Evolutionary conservation across 2,888 invertebrate species (phyloP).

Genomic region (Zaprionus lineosus): DNA sequence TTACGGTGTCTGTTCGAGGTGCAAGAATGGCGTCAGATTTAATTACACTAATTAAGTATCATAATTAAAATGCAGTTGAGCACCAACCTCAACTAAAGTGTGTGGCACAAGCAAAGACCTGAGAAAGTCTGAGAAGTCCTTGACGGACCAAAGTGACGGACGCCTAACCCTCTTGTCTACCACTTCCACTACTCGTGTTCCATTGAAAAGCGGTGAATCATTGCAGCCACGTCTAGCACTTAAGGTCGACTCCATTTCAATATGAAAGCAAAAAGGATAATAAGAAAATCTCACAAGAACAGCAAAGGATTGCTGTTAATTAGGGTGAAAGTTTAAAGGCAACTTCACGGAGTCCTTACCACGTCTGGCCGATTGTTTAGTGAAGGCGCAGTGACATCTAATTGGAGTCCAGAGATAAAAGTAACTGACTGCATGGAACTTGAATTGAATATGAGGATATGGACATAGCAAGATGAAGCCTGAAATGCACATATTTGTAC

Average conservation of each 20-base stretch:
- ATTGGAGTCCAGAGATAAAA: too few species aligned
- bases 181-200: neutral
- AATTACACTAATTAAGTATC: slow-evolving; percentile 59
- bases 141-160: slow-evolving; percentile 8
- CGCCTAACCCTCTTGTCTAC: too few species aligned
- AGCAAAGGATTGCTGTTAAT: slow-evolving; percentile 45
- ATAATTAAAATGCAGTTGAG: too few species aligned
- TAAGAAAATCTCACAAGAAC: slow-evolving; percentile 18
- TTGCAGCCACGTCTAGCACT: slow-evolving; percentile 14
- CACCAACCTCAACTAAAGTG: slow-evolving; percentile 24
- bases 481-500: too few species aligned
- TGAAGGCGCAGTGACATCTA: neutral
- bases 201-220: slow-evolving; percentile 41
- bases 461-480: neutral
- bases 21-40: slow-evolving; percentile 16
- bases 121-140: slow-evolving; percentile 1
- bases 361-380: slow-evolving; percentile 17
- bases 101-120: slow-evolving; percentile 22
- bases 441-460: neutral
- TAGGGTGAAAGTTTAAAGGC: slow-evolving; percentile 43
- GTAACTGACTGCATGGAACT: too few species aligned
- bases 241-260: slow-evolving; percentile 10
- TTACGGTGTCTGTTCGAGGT: neutral
- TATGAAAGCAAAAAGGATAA: slow-evolving; percentile 18
- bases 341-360: neutral